A percentile compares a stretch with the other conserved stretches of the same genome.
These are phyloP conservation scores for Eucidaris tribuloides DNA, from an alignment of 35 echinoderm and acorn worm genomes.

Conservation along the genomic window DNA sequence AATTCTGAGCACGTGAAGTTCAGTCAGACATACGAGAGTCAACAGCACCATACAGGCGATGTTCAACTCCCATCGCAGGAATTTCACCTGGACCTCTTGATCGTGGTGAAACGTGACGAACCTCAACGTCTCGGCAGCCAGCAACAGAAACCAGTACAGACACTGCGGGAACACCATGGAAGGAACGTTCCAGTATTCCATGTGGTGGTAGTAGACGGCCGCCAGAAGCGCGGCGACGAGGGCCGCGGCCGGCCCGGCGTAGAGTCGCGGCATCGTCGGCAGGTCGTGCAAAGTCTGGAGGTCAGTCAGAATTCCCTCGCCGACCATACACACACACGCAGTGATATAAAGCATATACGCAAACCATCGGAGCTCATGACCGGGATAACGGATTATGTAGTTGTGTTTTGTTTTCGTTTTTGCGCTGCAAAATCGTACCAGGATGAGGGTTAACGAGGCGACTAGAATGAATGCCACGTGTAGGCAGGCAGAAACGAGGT, in stretches of 20 bases:
- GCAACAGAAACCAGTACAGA: conserved; percentile 57
- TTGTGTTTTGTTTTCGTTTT: not conserved
- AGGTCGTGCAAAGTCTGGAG: conserved; percentile 21
- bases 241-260: conserved; percentile 27
- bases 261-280: conserved; percentile 53
- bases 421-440: conserved; percentile 37
- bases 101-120: conserved; percentile 3
- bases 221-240: conserved; percentile 46
- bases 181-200: conserved; percentile 59
- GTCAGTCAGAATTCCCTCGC: conserved; percentile 50
- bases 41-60: conserved; percentile 20
- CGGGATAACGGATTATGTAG: conserved; percentile 63
- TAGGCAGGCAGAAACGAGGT: conserved; percentile 60
- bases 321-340: not conserved
- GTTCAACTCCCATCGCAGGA: conserved; percentile 28
- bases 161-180: conserved; percentile 48
- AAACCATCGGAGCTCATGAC: conserved; percentile 66
- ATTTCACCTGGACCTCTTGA: not conserved
- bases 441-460: conserved; percentile 38
- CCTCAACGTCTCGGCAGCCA: conserved; percentile 25
- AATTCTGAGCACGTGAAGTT: conserved; percentile 9
- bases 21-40: not conserved
- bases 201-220: conserved; percentile 66
- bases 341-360: conserved; percentile 20
- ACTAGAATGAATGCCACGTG: conserved; percentile 61